A percentile compares a stretch with the other conserved stretches of the same genome.
phyloP scores from a whole-genome alignment of 2,797 vertebrate species.

The Aeoliscus strigatus region DNA sequence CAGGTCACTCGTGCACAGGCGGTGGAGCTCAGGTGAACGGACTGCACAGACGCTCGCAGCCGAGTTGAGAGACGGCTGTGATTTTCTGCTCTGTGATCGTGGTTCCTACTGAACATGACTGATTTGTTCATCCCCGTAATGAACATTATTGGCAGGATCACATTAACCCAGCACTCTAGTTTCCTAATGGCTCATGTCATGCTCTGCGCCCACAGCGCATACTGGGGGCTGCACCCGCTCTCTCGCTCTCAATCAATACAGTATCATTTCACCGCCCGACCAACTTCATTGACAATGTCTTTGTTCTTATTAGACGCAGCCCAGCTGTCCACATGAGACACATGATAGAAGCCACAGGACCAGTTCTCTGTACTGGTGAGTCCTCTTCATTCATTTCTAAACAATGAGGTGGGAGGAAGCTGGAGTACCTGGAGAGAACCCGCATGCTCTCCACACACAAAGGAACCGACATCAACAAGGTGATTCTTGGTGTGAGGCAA shows the following conservation, averaged over 20 bases:
- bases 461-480: no score
- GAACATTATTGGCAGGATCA: slow-evolving; percentile 55
- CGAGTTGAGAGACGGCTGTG: slow-evolving; percentile 4
- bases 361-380: no score
- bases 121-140: slow-evolving; percentile 61
- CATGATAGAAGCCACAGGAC: no score
- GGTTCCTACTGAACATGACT: slow-evolving; percentile 39
- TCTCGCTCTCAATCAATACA: slow-evolving; percentile 46
- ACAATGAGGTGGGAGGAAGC: no score
- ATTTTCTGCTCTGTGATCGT: slow-evolving; percentile 47
- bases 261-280: slow-evolving; percentile 29
- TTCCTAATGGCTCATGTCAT: slow-evolving; percentile 48
- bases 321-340: no score
- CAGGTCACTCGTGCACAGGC: slow-evolving; percentile 3
- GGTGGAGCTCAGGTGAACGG: slow-evolving; percentile 8
- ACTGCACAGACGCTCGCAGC: slow-evolving; percentile 7
- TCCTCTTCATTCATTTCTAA: no score
- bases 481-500: no score
- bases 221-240: slow-evolving; percentile 18
- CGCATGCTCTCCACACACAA: no score
- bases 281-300: slow-evolving; percentile 14
- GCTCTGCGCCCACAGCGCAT: slow-evolving; percentile 31
- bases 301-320: slow-evolving; percentile 8
- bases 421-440: no score
- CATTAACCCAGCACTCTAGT: slow-evolving; percentile 55